These are phyloP conservation scores for Anguilla rostrata DNA, from an alignment of 2,113 vertebrate species.

Conservation along the genomic window DNA sequence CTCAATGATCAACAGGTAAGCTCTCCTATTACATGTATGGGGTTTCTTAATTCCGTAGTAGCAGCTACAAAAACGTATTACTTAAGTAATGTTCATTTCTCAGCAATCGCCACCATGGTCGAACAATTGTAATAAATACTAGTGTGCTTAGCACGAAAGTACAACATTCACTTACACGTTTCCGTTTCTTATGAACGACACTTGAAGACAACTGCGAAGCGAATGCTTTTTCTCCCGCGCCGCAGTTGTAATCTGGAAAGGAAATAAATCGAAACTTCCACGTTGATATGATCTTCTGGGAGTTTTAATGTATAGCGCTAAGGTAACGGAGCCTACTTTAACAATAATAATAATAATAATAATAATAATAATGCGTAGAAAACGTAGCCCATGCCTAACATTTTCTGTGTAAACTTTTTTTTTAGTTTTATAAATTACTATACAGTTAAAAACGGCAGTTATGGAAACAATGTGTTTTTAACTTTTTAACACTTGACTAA, in stretches of 20 bases:
- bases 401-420: too few species aligned
- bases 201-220: too few species aligned
- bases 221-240: neutral
- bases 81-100: neutral
- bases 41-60: neutral
- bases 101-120: neutral
- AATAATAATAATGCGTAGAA: too few species aligned
- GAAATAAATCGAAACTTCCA: neutral
- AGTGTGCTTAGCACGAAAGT: neutral
- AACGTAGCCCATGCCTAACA: too few species aligned
- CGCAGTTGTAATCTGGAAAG: neutral
- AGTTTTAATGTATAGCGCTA: neutral
- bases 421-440: too few species aligned
- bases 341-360: too few species aligned
- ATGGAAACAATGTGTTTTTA: too few species aligned
- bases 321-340: neutral
- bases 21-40: neutral
- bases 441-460: too few species aligned
- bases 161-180: neutral
- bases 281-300: neutral
- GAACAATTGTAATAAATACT: neutral
- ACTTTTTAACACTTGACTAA: too few species aligned
- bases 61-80: neutral
- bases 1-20: constrained; percentile 66
- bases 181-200: neutral